Evolutionary conservation across 2,888 invertebrate genomes (phyloP).

Genomic region (Monopis laevigella): DNA sequence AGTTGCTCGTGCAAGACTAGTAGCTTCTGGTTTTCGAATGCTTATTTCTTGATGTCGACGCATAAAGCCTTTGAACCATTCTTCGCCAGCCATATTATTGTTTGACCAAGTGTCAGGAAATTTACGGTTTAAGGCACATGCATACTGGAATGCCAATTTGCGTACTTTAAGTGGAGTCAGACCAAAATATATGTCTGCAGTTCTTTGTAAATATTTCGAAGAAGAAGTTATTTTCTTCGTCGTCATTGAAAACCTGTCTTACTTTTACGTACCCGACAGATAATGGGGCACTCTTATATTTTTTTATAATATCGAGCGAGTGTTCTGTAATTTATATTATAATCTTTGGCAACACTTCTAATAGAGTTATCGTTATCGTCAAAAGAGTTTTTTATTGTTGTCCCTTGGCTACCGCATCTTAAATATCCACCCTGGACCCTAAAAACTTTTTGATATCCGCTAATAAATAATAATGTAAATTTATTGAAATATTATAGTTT

Average conservation of each 20-base stretch:
- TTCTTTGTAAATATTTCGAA: constrained; percentile 10
- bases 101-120: constrained; percentile 8
- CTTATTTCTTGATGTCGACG: constrained; percentile 8
- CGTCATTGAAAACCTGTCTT: constrained; percentile 17
- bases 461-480: too few species aligned
- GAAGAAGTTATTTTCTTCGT: constrained; percentile 16
- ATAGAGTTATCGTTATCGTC: constrained; percentile 3
- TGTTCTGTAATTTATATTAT: too few species aligned
- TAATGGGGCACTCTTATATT: background rate
- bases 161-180: constrained; percentile 10
- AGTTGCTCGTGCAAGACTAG: constrained; percentile 4
- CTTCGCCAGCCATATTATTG: constrained; percentile 6
- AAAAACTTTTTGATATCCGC: too few species aligned
- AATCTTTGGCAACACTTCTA: constrained; percentile 11
- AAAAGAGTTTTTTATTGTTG: background rate
- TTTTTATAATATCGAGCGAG: constrained; percentile 10
- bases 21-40: constrained; percentile 5
- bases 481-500: too few species aligned
- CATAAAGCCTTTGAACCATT: constrained; percentile 5
- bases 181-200: constrained; percentile 13
- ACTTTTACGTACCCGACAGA: constrained; percentile 14
- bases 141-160: constrained; percentile 13
- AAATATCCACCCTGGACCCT: too few species aligned
- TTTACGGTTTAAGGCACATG: constrained; percentile 11
- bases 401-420: too few species aligned